Evolutionary conservation across 2,113 vertebrate genomes (phyloP).

Genomic region (Anolis sagrei): DNA sequence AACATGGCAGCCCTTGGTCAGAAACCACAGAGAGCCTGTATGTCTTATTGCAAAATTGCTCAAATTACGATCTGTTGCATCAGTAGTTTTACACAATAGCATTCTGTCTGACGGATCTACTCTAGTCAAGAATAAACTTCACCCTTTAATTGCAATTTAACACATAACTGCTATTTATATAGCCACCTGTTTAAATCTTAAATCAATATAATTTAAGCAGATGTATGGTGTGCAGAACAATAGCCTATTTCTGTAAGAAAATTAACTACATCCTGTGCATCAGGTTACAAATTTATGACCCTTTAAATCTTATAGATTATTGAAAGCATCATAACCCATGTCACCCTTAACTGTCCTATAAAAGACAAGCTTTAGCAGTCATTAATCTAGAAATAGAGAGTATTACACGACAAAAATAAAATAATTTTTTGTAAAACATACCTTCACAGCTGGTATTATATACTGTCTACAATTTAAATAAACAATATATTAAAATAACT

Average conservation of each 20-base stretch:
- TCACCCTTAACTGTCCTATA: neutral
- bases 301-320: neutral
- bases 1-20: no score
- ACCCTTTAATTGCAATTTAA: neutral
- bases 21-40: no score
- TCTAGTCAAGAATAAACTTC: no score
- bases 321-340: neutral
- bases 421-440: constrained; percentile 68
- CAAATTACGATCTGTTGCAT: no score
- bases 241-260: neutral
- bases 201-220: neutral
- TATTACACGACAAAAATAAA: constrained; percentile 12
- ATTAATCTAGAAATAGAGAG: neutral
- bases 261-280: neutral
- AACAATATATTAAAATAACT: constrained; percentile 18
- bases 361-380: neutral
- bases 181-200: neutral
- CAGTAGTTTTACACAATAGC: no score
- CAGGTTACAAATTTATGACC: neutral
- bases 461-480: constrained; percentile 77
- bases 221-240: neutral
- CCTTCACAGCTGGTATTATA: constrained; percentile 85
- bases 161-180: neutral
- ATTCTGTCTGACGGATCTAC: no score
- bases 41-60: no score